Conservation (phyloP, 2,113 vertebrate genomes). For the Chloroceryle aenea region DNA sequence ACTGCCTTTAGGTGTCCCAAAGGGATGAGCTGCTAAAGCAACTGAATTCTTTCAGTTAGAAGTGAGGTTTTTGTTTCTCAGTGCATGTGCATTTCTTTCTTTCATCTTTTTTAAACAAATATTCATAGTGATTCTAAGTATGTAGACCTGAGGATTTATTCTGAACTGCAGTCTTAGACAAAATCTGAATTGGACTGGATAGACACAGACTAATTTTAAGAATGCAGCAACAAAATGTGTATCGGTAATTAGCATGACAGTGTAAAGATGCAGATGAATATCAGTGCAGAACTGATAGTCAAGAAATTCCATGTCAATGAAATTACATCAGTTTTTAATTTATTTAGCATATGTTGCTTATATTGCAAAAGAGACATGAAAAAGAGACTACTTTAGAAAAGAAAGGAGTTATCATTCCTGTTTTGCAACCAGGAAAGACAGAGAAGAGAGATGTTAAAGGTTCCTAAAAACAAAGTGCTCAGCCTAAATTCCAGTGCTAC, state of each 20-base stretch:
- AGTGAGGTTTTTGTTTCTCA: not conserved
- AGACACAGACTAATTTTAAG: not conserved
- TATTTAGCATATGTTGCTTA: not conserved
- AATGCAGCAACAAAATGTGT: not conserved
- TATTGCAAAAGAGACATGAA: not conserved
- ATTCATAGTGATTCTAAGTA: not conserved
- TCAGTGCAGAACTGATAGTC: not conserved
- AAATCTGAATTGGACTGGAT: not conserved
- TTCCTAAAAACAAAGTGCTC: not conserved
- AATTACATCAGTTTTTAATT: not conserved
- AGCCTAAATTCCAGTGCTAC: not conserved
- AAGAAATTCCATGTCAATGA: not conserved
- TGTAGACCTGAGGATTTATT: not conserved
- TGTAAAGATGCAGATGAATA: not conserved
- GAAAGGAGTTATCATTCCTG: not conserved
- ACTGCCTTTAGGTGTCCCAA: constrained; percentile 32
- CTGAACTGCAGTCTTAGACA: not conserved
- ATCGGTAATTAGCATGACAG: not conserved
- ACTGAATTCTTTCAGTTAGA: constrained; percentile 19
- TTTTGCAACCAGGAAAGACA: not conserved
- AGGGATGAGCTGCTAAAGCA: constrained; percentile 12
- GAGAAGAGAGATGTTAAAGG: not conserved
- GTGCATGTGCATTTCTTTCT: not conserved
- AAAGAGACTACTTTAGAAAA: not conserved
- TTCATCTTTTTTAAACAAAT: not conserved